These are phyloP conservation scores for Empis livida DNA, from an alignment of 2,888 invertebrate genomes.

Conservation along the genomic window DNA sequence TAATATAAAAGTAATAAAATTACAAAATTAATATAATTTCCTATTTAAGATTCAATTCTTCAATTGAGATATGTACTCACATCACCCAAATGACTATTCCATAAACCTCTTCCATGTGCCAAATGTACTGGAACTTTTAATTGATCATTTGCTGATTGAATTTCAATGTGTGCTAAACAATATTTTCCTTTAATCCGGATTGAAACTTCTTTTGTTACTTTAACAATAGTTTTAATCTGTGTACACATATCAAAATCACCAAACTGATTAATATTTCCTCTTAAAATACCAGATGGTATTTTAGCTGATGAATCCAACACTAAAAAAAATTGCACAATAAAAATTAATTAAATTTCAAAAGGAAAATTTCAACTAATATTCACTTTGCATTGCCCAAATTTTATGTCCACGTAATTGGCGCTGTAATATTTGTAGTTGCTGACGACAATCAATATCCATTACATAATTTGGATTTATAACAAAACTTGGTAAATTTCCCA, in stretches of 20 bases:
- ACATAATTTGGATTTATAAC: slow-evolving; percentile 53
- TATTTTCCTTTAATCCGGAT: slow-evolving; percentile 55
- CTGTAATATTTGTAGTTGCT: slow-evolving; percentile 54
- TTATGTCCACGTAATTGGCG: slow-evolving; percentile 54
- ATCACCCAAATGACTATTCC: slow-evolving; percentile 51
- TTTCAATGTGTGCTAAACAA: slow-evolving; percentile 51
- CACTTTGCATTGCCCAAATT: slow-evolving; percentile 61
- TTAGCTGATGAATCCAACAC: slow-evolving; percentile 63
- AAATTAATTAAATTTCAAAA: neutral
- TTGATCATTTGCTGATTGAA: slow-evolving; percentile 43
- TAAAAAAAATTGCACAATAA: slow-evolving; percentile 21
- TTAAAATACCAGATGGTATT: slow-evolving; percentile 51
- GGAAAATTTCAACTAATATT: slow-evolving; percentile 14
- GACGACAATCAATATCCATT: slow-evolving; percentile 50
- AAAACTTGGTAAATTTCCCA: slow-evolving; percentile 53
- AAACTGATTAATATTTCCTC: slow-evolving; percentile 56
- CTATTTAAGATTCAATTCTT: too few species aligned
- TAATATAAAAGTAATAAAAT: too few species aligned
- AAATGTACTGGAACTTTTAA: slow-evolving; percentile 50
- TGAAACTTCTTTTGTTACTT: slow-evolving; percentile 44
- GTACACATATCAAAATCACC: slow-evolving; percentile 60
- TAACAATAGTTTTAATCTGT: slow-evolving; percentile 41
- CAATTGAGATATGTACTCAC: too few species aligned
- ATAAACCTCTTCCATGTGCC: slow-evolving; percentile 49
- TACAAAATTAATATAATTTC: too few species aligned